Evolutionary conservation across 2,797 vertebrate species (phyloP).

Genomic region (Psittacula echo): DNA sequence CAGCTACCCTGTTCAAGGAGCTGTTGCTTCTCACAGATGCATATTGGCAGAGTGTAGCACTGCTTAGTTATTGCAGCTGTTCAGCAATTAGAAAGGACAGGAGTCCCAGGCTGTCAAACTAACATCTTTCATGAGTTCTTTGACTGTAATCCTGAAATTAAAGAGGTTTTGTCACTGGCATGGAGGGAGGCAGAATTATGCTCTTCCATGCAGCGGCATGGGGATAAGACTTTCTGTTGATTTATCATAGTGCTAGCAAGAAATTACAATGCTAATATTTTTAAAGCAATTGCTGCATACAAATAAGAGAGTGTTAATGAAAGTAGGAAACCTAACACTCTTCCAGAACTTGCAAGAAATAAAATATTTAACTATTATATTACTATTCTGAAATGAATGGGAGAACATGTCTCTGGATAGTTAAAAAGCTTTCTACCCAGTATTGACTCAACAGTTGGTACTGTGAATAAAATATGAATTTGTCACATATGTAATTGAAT

Average conservation of each 20-base stretch:
- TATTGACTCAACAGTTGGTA: constrained; percentile 20
- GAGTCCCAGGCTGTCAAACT: neutral
- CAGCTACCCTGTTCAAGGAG: neutral
- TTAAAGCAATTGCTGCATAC: constrained; percentile 60
- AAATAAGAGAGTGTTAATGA: constrained; percentile 69
- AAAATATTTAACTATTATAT: constrained; percentile 75
- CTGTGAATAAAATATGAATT: neutral
- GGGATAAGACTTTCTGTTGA: constrained; percentile 24
- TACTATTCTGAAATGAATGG: constrained; percentile 60
- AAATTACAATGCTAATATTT: constrained; percentile 60
- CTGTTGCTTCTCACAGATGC: neutral
- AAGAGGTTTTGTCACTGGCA: neutral
- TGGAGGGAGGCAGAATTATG: neutral
- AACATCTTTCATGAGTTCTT: neutral
- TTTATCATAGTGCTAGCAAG: constrained; percentile 18
- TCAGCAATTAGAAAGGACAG: neutral
- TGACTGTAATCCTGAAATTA: constrained; percentile 7
- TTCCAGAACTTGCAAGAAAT: constrained; percentile 66
- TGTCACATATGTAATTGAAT: constrained; percentile 12
- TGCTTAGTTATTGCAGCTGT: neutral
- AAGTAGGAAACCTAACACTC: constrained; percentile 43
- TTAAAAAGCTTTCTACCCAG: constrained; percentile 41
- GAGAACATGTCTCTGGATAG: constrained; percentile 49
- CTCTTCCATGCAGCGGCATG: neutral
- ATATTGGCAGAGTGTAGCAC: neutral